Evolutionary conservation across 2,113 vertebrate genomes (phyloP), one percentile per base, ranked within the genome.

Genomic region (Ceratotherium simum): DNA sequence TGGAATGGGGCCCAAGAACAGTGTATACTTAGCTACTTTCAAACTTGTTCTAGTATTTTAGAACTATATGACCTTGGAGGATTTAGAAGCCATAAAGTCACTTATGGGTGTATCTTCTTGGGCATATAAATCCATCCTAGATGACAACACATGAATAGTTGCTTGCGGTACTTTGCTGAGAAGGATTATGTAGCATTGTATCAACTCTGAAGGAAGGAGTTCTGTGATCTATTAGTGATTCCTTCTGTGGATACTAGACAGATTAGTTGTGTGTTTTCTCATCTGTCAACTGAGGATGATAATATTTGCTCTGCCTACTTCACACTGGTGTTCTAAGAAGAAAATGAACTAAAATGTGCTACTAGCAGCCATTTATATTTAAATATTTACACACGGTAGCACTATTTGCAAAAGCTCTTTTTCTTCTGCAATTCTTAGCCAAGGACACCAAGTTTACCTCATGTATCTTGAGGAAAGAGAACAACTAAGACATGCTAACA

Each of bases 281-380:
- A 64, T 79, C 51, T n/a, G 16, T 21, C 17, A 64, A 2, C 16
- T 8, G 42, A 31, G 27, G 25, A 72, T 8, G 48, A 33, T 31
- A 60, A 8, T 76, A 73, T 92, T 90, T 90, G 16, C 33, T 64
- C 5, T 73, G 1, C 0, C 1, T 90, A 21, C 2, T 48, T 92
- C 23, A 80, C 20, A 80, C 3, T 33, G 5, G 0, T 62, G 8
- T 86, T 90, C 17, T 87, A 82, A 83, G 51, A 83, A 87, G 36
- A 76, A 90, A 92, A 83, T 79, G 10, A 91, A 80, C 12, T 80
- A 42, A 92, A 46, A 46, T 48, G 36, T 65, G 51, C 42, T 83
- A 33, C 69, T 54, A 65, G 33, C 31, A 95, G 12, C 6, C 65
- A 36, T 8, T 9, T 69, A 29, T 2, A 23, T 60, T 75, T 90